Evolutionary conservation across 2,113 vertebrate species (phyloP).

Genomic region (Alectura lathami): DNA sequence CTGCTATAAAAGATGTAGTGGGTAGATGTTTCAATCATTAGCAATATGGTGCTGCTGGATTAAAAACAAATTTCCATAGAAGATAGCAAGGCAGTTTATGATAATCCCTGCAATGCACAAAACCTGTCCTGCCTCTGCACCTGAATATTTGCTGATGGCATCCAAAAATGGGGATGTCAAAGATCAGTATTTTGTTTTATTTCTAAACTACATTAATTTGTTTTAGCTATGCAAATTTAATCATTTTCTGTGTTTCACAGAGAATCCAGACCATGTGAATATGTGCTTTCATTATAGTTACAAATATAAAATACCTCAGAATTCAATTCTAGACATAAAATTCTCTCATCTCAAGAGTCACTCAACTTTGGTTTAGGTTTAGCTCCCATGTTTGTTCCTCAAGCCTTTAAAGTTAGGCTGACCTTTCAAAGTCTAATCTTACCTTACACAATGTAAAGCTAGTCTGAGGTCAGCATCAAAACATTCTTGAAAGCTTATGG

Average conservation of each 20-base stretch:
- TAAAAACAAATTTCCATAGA: slow-evolving; percentile 76
- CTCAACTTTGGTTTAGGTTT: not conserved
- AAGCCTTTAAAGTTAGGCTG: not conserved
- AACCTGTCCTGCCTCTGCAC: slow-evolving; percentile 40
- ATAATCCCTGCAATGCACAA: slow-evolving; percentile 65
- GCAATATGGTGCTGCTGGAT: slow-evolving; percentile 73
- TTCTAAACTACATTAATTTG: slow-evolving; percentile 38
- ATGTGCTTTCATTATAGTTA: not conserved
- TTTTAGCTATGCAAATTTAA: slow-evolving; percentile 62
- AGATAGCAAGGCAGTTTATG: slow-evolving; percentile 56
- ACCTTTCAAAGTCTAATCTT: not conserved
- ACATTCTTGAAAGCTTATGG: not conserved
- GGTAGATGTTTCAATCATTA: slow-evolving; percentile 76
- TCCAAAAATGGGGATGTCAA: slow-evolving; percentile 56
- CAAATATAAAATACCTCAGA: not conserved
- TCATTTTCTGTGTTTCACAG: slow-evolving; percentile 30
- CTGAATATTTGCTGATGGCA: slow-evolving; percentile 64
- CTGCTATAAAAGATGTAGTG: slow-evolving; percentile 68
- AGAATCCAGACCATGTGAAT: not conserved
- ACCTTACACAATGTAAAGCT: not conserved
- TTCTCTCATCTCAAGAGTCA: not conserved
- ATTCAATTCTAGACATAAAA: not conserved
- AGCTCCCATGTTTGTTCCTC: not conserved
- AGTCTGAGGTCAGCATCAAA: not conserved
- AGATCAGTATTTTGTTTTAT: slow-evolving; percentile 10